Percentiles rank a stretch among this genome's conserved stretches.
These are phyloP conservation scores for Hippocampus guttulatus DNA, from an alignment of 2,113 vertebrate genomes.

Conservation along the genomic window DNA sequence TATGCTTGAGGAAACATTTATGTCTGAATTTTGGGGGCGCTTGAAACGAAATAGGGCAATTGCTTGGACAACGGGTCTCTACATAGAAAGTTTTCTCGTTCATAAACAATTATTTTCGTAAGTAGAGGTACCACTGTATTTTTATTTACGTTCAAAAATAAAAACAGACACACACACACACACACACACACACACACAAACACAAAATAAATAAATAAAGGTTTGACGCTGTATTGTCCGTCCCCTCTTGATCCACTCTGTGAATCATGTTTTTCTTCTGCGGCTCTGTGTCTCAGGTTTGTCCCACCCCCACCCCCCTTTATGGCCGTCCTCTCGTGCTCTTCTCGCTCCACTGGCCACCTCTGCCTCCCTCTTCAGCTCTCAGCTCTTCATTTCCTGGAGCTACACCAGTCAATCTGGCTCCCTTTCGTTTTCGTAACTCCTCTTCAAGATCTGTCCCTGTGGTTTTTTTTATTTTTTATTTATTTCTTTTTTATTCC, in stretches of 20 bases:
- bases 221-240: background rate
- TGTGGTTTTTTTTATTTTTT: conserved; percentile 9
- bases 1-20: no score
- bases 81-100: no score
- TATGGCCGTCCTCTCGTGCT: conserved; percentile 44
- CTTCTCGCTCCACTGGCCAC: conserved; percentile 52
- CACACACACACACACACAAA: no score
- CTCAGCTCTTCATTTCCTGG: conserved; percentile 51
- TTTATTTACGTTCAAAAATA: background rate
- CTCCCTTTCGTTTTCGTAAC: conserved; percentile 29
- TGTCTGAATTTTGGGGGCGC: no score
- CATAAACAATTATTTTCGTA: no score
- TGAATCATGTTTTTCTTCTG: conserved; percentile 41
- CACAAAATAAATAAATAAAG: no score
- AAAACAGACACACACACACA: background rate
- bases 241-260: conserved; percentile 12
- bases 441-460: conserved; percentile 45
- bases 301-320: conserved; percentile 22
- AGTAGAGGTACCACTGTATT: background rate
- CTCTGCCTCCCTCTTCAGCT: conserved; percentile 26
- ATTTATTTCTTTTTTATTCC: conserved; percentile 8
- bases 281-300: conserved; percentile 13
- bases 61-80: no score
- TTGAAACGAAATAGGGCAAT: no score
- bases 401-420: conserved; percentile 45